phyloP scores from a whole-genome alignment of 1,140 invertebrate species.

The Bombus superbus region DNA sequence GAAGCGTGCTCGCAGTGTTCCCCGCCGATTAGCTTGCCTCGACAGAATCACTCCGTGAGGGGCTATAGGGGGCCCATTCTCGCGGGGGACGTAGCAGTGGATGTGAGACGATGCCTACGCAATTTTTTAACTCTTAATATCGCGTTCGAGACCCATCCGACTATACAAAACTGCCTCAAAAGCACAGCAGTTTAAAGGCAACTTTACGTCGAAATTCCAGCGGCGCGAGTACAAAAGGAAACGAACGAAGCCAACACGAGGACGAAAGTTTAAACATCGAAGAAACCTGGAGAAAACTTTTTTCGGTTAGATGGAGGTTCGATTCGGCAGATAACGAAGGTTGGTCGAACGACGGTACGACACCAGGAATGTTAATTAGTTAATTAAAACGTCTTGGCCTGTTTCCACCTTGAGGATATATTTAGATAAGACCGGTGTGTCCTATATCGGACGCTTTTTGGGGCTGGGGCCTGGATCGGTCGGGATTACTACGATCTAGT shows the following conservation, averaged over 20 bases:
- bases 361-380: constrained; percentile 64
- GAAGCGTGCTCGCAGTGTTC: constrained; percentile 69
- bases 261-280: not conserved
- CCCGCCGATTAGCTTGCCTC: constrained; percentile 72
- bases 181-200: not conserved
- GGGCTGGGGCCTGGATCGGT: constrained; percentile 1
- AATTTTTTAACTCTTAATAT: constrained; percentile 65
- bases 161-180: not conserved
- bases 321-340: constrained; percentile 26
- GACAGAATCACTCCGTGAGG: constrained; percentile 42
- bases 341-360: constrained; percentile 28
- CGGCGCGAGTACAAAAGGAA: not conserved
- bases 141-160: not conserved
- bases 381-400: constrained; percentile 67
- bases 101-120: constrained; percentile 16
- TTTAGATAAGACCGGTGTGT: constrained; percentile 63
- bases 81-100: constrained; percentile 30
- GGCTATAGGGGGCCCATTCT: constrained; percentile 15
- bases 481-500: constrained; percentile 39
- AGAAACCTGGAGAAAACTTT: not conserved
- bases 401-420: constrained; percentile 64
- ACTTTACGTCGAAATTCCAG: constrained; percentile 5
- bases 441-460: constrained; percentile 45
- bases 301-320: constrained; percentile 4
- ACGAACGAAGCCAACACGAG: not conserved